Evolutionary conservation across 1,140 invertebrate genomes (phyloP), one percentile per base, ranked within the genome.

Genomic region (Drosophila parvula): DNA sequence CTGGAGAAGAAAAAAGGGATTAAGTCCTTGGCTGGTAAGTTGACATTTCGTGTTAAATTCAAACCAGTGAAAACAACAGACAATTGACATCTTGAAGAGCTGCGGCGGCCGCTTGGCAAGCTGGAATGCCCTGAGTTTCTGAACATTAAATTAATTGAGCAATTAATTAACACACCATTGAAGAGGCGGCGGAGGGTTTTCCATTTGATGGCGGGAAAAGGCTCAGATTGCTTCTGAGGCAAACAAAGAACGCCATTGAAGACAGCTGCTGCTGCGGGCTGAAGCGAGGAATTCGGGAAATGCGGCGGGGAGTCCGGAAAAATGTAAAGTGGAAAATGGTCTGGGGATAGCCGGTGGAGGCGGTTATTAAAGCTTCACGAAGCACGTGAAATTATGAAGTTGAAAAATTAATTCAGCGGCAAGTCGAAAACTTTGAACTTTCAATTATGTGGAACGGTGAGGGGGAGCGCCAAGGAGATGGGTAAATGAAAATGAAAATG

Each of bases 81-180:
- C 83, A 79, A 86, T 86, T 86, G 83, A 82, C 83, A 79, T 88
- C 74, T 88, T 73, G 64, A 47, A 38, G 74, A 79, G 70, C 69
- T 58, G 62, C 58, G n/a, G 36, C 32, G 12, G 30, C 27, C 36
- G 45, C 40, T 32, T 11, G 40, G 71, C 63, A 58, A 50, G 34
- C 51, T 14, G 4, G 47, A 50, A 30, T 50, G 16, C 47, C 16
- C 47, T 50, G 47, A 30, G n/a, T 16, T 16, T 67, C 63, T 89
- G 84, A 78, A 81, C 84, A 88, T 89, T 88, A 88, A 89, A 88
- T 88, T 88, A 88, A 88, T 88, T 88, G 84, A 89, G 84, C 84
- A 89, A 89, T 89, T 89, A 89, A 89, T 89, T 89, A 89, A 89
- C 80, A 89, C 84, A 60, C 84, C 84, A 84, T 84, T 88, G 80